Evolutionary conservation across 2,888 invertebrate genomes (phyloP), one percentile per base, ranked within the genome.

Genomic region (Plusia festucae): DNA sequence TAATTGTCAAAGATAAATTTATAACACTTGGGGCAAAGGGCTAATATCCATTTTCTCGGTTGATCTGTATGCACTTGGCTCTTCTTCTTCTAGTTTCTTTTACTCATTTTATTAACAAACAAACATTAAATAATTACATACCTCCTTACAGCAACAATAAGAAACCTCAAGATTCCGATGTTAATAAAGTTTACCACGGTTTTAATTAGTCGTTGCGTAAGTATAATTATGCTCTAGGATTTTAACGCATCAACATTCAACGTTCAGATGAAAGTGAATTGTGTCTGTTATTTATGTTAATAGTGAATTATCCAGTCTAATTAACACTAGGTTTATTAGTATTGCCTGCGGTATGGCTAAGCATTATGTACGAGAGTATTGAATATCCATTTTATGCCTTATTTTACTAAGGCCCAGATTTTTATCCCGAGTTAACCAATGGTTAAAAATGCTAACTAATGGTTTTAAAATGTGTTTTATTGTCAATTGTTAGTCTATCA

Each of bases 161-260:
- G n/a, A 18, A 51, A 9, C 51, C 11, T 55, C 27, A 58, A n/a
- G 52, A 59, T 64, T 68, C 64, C n/a, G n/a, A 52, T 74, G 68
- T 18, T 20, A 53, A 27, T 16, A 9, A 55, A 62, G 62, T 58
- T 53, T 60, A 58, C 40, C 46, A 15, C 60, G 46, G 18, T 74
- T 53, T 0, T 49, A 54, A 64, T 65, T 62, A 34, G 51, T 15
- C 15, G 52, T 78, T 68, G 65, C 59, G 49, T 65, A 78, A 75
- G 6, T 40, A n/a, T 74, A 58, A 78, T 22, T 30, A 63, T n/a
- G n/a, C n/a, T n/a, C 51, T 56, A 22, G 3, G 59, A 61, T 63
- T 68, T 62, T 60, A 32, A 9, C 53, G 34, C 53, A 54, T 59
- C 34, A n/a, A 16, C 40, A 22, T 40, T 44, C 8, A 58, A 55